phyloP scores from a whole-genome alignment of 2,888 invertebrate species.

The Lycia hirtaria region DNA sequence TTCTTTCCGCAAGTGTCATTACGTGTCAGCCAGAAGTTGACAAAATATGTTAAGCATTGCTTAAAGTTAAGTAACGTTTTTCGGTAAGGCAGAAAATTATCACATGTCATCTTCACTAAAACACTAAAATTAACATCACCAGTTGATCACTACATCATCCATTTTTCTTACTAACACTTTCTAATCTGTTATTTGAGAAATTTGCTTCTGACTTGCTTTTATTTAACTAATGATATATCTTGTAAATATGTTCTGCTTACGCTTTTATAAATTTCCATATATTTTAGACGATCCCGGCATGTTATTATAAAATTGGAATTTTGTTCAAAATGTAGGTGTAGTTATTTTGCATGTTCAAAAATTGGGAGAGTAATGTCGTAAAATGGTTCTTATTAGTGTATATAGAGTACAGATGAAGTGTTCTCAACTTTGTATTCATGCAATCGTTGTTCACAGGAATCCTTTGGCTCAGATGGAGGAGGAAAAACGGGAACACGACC shows the following conservation, averaged over 20 bases:
- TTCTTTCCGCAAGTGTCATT: no score
- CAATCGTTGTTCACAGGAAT: slow-evolving; percentile 88
- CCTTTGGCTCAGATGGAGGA: slow-evolving; percentile 99
- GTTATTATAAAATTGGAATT: neutral
- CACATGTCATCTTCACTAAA: slow-evolving; percentile 1
- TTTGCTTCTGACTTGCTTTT: slow-evolving; percentile 22
- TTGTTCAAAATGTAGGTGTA: neutral
- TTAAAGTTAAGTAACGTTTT: neutral
- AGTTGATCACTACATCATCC: neutral
- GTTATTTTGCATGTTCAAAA: slow-evolving; percentile 9
- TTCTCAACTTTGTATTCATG: slow-evolving; percentile 24
- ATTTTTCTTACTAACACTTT: neutral
- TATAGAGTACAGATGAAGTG: slow-evolving; percentile 4
- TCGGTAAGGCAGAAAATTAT: no score
- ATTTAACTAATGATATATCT: neutral
- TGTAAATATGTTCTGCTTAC: neutral
- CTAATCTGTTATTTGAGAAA: neutral
- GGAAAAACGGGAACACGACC: slow-evolving; percentile 97
- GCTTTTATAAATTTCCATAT: slow-evolving; percentile 2
- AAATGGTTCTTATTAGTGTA: slow-evolving; percentile 4
- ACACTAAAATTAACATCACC: neutral
- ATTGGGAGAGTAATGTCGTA: neutral
- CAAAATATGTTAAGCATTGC: no score
- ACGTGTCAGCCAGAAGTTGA: no score
- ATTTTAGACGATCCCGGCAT: neutral